These are phyloP conservation scores for Tromatobia lineatoria DNA, from an alignment of 2,888 invertebrate species.

Conservation along the genomic window DNA sequence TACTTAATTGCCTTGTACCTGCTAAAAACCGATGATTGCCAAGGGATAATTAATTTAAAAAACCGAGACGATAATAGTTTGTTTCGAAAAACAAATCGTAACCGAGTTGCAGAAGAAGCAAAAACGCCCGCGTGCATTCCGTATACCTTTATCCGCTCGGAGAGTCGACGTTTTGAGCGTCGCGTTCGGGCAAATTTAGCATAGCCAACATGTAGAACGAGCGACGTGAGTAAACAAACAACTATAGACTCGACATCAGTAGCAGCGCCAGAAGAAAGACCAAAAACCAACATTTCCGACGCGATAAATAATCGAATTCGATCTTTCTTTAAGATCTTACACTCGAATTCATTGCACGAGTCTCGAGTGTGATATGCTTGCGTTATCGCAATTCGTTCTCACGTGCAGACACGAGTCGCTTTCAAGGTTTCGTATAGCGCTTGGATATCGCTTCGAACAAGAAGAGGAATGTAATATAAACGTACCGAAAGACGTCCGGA, in stretches of 20 bases:
- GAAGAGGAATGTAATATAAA: background rate
- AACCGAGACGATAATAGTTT: background rate
- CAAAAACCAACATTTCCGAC: conserved; percentile 6
- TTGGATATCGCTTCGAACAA: background rate
- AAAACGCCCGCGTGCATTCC: background rate
- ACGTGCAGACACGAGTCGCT: background rate
- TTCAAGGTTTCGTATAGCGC: background rate
- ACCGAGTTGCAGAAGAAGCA: background rate
- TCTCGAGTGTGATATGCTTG: background rate
- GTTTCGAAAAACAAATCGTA: background rate
- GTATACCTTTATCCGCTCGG: background rate
- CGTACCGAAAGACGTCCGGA: background rate
- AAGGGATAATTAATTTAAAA: too few species aligned
- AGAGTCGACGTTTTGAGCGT: background rate
- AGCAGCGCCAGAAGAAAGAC: background rate
- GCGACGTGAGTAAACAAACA: background rate
- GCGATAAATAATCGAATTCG: conserved; percentile 10
- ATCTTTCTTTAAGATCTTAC: conserved; percentile 26
- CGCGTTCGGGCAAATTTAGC: conserved; percentile 11
- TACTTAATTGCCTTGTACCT: too few species aligned
- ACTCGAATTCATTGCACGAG: conserved; percentile 6
- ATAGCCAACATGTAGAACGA: conserved; percentile 15
- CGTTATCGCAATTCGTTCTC: conserved; percentile 4
- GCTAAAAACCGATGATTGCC: too few species aligned
- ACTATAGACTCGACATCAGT: background rate